These are phyloP conservation scores for Lasioglossum malachurum DNA, from an alignment of 2,888 invertebrate genomes.

Conservation along the genomic window DNA sequence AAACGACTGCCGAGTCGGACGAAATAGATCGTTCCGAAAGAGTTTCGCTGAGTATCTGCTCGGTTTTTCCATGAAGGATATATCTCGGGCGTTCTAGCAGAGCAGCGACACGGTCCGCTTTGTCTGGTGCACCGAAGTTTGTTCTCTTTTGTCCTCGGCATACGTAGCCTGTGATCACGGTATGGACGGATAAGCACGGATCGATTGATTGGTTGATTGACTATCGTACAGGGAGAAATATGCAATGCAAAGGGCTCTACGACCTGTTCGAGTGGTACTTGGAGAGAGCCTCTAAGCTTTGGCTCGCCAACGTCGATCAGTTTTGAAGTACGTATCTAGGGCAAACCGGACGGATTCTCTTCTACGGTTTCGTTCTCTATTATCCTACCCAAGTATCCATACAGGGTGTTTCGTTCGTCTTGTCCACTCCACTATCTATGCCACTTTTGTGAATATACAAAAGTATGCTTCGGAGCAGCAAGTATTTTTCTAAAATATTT, in stretches of 20 bases:
- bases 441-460: too few relatives aligned
- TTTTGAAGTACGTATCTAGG: background rate
- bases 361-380: background rate
- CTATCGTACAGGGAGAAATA: background rate
- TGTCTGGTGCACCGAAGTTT: background rate
- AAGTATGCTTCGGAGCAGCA: too few relatives aligned
- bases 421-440: background rate
- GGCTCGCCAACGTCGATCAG: background rate
- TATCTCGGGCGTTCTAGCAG: background rate
- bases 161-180: conserved; percentile 31
- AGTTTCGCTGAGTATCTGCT: background rate
- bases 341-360: background rate
- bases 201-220: conserved; percentile 30
- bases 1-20: background rate
- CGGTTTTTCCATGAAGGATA: background rate
- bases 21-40: background rate
- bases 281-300: background rate
- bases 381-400: background rate
- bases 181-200: conserved; percentile 19
- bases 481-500: too few relatives aligned
- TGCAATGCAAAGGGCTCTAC: conserved; percentile 11
- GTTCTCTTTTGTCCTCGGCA: conserved; percentile 7
- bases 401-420: background rate
- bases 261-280: background rate
- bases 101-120: background rate